These are phyloP conservation scores for Lynx canadensis DNA, from an alignment of 2,113 vertebrate species.

Conservation along the genomic window DNA sequence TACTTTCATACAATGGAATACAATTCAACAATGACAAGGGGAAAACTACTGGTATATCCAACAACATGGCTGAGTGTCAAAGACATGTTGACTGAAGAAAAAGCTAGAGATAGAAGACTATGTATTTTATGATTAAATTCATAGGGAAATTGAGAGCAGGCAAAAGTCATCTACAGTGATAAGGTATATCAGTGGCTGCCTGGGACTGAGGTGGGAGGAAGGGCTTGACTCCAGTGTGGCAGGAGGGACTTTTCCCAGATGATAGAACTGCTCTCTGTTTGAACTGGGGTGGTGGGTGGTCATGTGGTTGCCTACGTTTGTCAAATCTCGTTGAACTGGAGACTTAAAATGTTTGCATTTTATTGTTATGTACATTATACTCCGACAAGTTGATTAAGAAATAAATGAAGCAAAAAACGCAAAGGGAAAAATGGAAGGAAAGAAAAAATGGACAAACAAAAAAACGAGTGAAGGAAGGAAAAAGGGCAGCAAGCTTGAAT, in stretches of 20 bases:
- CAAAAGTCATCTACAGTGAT: background rate
- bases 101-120: background rate
- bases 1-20: fast-evolving
- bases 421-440: background rate
- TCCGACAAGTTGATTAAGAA: background rate
- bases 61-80: background rate
- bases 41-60: too few species aligned
- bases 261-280: background rate
- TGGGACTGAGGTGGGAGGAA: background rate
- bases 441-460: background rate
- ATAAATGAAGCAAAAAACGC: background rate
- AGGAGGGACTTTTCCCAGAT: background rate
- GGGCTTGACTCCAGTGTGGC: background rate
- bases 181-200: background rate
- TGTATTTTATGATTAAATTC: background rate
- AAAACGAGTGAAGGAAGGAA: background rate
- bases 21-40: background rate
- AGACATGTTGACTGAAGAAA: background rate
- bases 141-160: background rate
- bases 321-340: background rate
- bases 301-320: background rate
- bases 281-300: too few species aligned
- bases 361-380: background rate
- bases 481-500: background rate
- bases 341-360: background rate